These are phyloP conservation scores for Hyles euphorbiae DNA, from an alignment of 1,140 invertebrate species.

Conservation along the genomic window DNA sequence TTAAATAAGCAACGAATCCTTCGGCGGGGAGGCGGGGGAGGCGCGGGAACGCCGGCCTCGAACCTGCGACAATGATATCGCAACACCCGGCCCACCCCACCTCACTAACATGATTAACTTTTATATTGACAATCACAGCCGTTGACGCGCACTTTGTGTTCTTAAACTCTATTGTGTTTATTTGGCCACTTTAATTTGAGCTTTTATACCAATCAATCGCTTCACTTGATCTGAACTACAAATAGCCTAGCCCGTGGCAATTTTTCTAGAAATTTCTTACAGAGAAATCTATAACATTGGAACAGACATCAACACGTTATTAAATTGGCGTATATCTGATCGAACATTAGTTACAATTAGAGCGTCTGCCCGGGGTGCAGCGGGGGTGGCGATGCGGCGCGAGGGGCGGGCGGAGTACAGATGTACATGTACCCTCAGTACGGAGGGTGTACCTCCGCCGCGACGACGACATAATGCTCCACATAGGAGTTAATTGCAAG, in stretches of 20 bases:
- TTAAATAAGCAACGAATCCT: slow-evolving; percentile 69
- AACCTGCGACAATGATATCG: slow-evolving; percentile 55
- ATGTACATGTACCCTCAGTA: slow-evolving; percentile 24
- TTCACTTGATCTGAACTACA: no score
- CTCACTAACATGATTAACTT: slow-evolving; percentile 60
- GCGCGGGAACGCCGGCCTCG: slow-evolving; percentile 15
- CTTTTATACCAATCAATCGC: not conserved
- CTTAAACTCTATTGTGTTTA: slow-evolving; percentile 11
- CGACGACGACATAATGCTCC: slow-evolving; percentile 54
- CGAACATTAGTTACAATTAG: slow-evolving; percentile 12
- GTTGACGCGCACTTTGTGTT: slow-evolving; percentile 39
- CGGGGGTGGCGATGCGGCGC: not conserved
- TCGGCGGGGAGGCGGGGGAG: slow-evolving; percentile 38
- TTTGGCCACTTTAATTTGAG: not conserved
- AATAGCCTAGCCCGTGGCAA: no score
- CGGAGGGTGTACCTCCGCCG: slow-evolving; percentile 20
- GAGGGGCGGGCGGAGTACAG: slow-evolving; percentile 15
- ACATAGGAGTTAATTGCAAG: slow-evolving; percentile 69
- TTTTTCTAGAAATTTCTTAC: no score
- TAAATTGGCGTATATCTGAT: slow-evolving; percentile 6
- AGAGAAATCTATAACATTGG: no score
- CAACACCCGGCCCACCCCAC: slow-evolving; percentile 50
- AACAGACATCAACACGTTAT: not conserved
- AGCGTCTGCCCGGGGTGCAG: slow-evolving; percentile 8
- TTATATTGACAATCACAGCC: slow-evolving; percentile 47